Evolutionary conservation across 2,888 invertebrate genomes (phyloP), one percentile per base, ranked within the genome.

Genomic region (Papilio gigon): DNA sequence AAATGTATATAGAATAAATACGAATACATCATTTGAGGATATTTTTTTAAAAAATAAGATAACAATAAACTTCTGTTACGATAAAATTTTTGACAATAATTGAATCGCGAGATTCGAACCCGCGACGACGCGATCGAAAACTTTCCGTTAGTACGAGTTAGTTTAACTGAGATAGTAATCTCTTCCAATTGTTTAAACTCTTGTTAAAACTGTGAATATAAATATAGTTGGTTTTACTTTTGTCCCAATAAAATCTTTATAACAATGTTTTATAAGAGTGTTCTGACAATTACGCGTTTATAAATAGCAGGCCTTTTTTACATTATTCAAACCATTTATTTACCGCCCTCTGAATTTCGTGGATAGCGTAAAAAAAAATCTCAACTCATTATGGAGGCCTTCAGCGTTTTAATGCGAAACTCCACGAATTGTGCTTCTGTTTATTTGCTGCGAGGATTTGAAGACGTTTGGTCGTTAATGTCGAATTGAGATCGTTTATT

Each of bases 311-410:
- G 8, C n/a, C n/a, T 40, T 25, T 60, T 60, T 30, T 56, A 56
- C 53, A 56, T 30, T 56, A 56, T 60, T 40, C 60, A 25, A 37
- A 40, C 40, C 60, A 60, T 40, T 60, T 60, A 60, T 60, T 60
- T 60, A 14, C 40, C 60, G 9, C 60, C 40, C 40, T 40, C 40
- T 25, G 60, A 40, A 37, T 60, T 60, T 60, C 37, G 40, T 14
- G 22, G 40, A 40, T 25, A 60, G 53, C 30, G 56, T 14, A 40
- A 33, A 59, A 37, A 59, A 60, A 60, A 40, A 40, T 22, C 58
- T 12, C 60, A n/a, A 25, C 37, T 60, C 60, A 60, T 60, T 60
- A 60, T 25, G 20, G n/a, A 25, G n/a, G 40, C 37, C 25, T 40
- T n/a, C 22, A 40, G n/a, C 40, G n/a, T 40, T 60, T 60, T 60